Evolutionary conservation across 1,140 invertebrate genomes (phyloP).

Genomic region (Manduca sexta): DNA sequence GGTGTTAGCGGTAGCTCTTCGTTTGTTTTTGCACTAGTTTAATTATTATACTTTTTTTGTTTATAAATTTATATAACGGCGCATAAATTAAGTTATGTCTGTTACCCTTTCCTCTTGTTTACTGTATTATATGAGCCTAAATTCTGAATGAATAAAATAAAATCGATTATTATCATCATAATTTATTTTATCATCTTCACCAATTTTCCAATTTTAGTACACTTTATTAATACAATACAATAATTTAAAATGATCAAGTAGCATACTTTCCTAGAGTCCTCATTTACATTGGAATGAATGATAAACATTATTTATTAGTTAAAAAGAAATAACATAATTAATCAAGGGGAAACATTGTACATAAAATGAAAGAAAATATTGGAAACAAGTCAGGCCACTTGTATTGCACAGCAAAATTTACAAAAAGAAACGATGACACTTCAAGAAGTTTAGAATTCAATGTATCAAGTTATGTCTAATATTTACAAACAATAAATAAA

Average conservation of each 20-base stretch:
- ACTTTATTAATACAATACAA: conserved; percentile 70
- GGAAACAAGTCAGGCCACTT: conserved; percentile 50
- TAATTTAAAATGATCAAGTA: conserved; percentile 70
- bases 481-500: conserved; percentile 71
- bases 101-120: too few species aligned
- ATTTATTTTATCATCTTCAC: conserved; percentile 71
- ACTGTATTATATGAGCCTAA: too few species aligned
- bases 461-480: conserved; percentile 38
- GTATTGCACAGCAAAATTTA: conserved; percentile 62
- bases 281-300: conserved; percentile 71
- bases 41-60: too few species aligned
- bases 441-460: too few species aligned
- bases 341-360: conserved; percentile 53
- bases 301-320: conserved; percentile 67
- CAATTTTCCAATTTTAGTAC: conserved; percentile 70
- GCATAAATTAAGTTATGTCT: too few species aligned
- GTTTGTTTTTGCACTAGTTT: too few species aligned
- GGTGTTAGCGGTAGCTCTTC: too few species aligned
- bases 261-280: conserved; percentile 62
- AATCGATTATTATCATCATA: conserved; percentile 56
- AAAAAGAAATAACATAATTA: conserved; percentile 69
- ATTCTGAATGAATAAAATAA: conserved; percentile 16
- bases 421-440: conserved; percentile 14
- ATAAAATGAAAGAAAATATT: conserved; percentile 42
- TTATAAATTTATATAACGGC: too few species aligned